A percentile compares a stretch with the other conserved stretches of the same genome.
These are phyloP conservation scores for Tridacna crocea DNA, from an alignment of 2,888 invertebrate genomes.

Conservation along the genomic window DNA sequence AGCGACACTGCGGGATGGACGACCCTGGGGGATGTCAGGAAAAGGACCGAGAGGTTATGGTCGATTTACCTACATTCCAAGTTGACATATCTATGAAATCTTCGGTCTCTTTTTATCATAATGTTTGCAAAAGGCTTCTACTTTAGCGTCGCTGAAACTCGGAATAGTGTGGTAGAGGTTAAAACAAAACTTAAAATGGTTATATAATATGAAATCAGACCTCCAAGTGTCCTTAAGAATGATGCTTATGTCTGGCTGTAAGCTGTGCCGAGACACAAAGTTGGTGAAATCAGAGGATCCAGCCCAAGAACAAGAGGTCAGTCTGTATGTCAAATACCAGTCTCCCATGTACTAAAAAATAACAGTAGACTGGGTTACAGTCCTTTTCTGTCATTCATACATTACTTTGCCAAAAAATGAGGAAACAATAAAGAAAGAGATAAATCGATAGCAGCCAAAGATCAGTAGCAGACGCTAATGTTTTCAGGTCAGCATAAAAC, in stretches of 20 bases:
- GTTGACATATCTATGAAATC: no score
- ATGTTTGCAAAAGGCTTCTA: no score
- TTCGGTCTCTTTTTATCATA: no score
- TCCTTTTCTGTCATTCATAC: no score
- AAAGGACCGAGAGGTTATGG: no score
- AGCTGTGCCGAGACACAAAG: constrained; percentile 15
- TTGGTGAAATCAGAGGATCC: constrained; percentile 16
- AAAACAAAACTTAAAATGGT: no score
- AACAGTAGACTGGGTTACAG: not conserved
- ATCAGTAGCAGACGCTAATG: not conserved
- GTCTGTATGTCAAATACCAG: not conserved
- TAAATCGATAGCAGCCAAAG: not conserved
- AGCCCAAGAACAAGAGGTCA: constrained; percentile 9
- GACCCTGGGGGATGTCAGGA: no score
- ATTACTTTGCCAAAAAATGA: not conserved
- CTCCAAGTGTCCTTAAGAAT: constrained; percentile 7
- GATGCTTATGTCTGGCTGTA: not conserved
- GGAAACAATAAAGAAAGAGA: not conserved
- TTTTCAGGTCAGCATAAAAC: no score
- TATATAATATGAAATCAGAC: not conserved
- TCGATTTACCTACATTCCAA: no score
- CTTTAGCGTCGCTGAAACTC: no score
- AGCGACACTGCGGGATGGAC: no score
- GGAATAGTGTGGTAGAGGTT: no score
- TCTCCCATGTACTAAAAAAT: constrained; percentile 11